A percentile compares a stretch with the other conserved stretches of the same genome.
phyloP scores from a whole-genome alignment of 2,113 vertebrate species.

The Uropsilus gracilis region DNA sequence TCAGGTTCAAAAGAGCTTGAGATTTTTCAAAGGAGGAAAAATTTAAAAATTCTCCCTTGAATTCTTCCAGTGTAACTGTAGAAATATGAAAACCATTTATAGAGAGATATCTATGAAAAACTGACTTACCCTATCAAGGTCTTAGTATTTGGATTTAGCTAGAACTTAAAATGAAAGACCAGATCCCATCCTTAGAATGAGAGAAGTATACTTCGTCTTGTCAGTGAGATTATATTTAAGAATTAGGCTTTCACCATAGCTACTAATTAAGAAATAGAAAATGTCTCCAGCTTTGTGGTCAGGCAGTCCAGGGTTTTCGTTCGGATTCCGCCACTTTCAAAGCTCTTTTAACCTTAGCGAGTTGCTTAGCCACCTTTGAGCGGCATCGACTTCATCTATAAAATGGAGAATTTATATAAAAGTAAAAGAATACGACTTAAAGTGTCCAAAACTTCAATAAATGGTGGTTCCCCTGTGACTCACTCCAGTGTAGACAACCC shows the following conservation, averaged over 20 bases:
- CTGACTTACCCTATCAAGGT: not conserved
- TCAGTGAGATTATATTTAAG: not conserved
- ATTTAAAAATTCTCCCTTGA: not conserved
- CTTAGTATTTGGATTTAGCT: not conserved
- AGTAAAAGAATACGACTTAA: conserved; percentile 1
- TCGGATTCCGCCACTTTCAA: not conserved
- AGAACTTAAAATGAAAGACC: not conserved
- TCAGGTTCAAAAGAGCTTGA: not conserved
- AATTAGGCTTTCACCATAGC: not conserved
- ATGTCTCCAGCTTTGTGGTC: not conserved
- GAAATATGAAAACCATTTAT: not conserved
- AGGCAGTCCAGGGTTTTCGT: not conserved
- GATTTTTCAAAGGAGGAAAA: not conserved
- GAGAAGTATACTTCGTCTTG: not conserved
- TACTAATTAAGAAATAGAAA: not conserved
- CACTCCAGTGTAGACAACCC: not conserved
- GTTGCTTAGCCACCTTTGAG: not conserved
- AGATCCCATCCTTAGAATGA: not conserved
- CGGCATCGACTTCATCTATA: not conserved
- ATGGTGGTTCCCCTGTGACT: not conserved
- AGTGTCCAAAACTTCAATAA: not conserved
- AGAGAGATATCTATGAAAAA: not conserved
- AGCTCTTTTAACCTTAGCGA: not conserved
- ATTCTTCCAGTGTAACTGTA: not conserved
- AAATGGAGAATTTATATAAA: not conserved